These are phyloP conservation scores for Heliconius nattereri DNA, from an alignment of 1,140 invertebrate species.

Conservation along the genomic window DNA sequence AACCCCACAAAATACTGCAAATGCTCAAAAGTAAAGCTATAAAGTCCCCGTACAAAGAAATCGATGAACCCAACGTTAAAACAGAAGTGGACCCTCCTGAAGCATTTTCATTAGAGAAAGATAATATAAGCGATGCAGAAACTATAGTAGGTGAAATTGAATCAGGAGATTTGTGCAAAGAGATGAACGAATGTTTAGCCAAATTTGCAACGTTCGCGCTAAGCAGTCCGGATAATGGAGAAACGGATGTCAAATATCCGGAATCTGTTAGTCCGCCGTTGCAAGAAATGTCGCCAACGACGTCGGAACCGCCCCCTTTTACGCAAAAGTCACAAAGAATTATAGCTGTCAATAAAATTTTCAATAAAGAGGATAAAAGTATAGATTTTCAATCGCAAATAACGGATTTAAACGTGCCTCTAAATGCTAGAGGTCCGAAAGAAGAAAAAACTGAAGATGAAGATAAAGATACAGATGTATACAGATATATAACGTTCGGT, in stretches of 20 bases:
- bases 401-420: constrained; percentile 47
- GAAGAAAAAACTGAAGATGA: constrained; percentile 33
- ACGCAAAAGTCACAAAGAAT: constrained; percentile 60
- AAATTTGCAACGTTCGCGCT: constrained; percentile 72
- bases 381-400: constrained; percentile 49
- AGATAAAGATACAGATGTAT: constrained; percentile 56
- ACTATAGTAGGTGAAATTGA: constrained; percentile 72
- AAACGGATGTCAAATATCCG: constrained; percentile 31
- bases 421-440: constrained; percentile 46
- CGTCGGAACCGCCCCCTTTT: constrained; percentile 60
- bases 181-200: constrained; percentile 72
- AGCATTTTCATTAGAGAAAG: constrained; percentile 64
- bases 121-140: constrained; percentile 67
- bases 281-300: constrained; percentile 72
- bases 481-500: constrained; percentile 69
- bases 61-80: constrained; percentile 50
- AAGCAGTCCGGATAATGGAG: constrained; percentile 49
- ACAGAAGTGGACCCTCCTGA: constrained; percentile 66
- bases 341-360: constrained; percentile 61
- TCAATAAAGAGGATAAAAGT: constrained; percentile 50
- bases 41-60: constrained; percentile 50
- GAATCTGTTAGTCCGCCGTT: constrained; percentile 48
- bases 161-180: constrained; percentile 58
- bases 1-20: constrained; percentile 69
- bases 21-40: constrained; percentile 64